Conservation (phyloP, 2,797 vertebrate genomes). For the Poliocrania exsul region DNA sequence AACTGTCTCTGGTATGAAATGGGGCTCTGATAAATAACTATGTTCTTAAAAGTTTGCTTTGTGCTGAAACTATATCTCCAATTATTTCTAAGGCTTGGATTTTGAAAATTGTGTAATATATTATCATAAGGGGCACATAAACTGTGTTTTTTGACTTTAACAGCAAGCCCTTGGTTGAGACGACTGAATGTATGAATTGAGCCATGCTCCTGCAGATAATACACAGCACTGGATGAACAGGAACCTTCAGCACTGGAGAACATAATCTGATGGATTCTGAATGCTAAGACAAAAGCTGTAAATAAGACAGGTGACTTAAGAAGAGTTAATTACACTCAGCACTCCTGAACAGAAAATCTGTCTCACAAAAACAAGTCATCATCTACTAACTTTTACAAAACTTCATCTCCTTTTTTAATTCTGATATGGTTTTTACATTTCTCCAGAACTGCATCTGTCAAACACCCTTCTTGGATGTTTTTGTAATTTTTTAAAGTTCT, state of each 20-base stretch:
- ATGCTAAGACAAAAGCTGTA: not conserved
- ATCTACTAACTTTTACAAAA: not conserved
- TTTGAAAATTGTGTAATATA: not conserved
- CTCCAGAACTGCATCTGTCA: not conserved
- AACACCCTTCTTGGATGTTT: not conserved
- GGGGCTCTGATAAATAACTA: not conserved
- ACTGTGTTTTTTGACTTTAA: not conserved
- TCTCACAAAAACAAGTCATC: not conserved
- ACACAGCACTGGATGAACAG: not conserved
- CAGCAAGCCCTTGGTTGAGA: not conserved
- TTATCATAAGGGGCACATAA: not conserved
- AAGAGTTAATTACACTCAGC: not conserved
- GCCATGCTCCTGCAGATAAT: not conserved
- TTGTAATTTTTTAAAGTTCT: not conserved
- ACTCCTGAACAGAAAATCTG: not conserved
- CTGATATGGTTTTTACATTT: not conserved
- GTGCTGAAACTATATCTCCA: not conserved
- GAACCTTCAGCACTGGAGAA: not conserved
- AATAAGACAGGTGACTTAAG: not conserved
- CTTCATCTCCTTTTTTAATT: not conserved
- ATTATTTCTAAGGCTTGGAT: not conserved
- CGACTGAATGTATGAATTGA: not conserved
- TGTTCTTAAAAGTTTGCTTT: not conserved
- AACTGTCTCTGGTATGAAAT: not conserved
- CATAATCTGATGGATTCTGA: not conserved